Percentiles rank a stretch among this genome's conserved stretches.
These are phyloP conservation scores for Triplophysa bombifrons DNA, from an alignment of 2,797 vertebrate genomes.

Conservation along the genomic window DNA sequence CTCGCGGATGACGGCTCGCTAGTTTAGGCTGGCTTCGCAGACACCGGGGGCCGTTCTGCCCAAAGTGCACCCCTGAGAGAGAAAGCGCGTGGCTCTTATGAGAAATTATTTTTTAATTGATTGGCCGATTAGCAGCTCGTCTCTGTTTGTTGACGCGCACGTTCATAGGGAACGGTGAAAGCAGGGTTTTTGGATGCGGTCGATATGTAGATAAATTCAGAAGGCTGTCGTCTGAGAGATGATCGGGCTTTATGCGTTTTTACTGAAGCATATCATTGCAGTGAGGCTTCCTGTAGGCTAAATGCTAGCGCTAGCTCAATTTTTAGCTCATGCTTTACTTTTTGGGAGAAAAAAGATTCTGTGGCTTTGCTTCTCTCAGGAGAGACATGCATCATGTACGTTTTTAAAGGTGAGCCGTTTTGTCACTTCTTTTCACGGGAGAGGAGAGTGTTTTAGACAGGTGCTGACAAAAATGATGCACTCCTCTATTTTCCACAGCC, in stretches of 20 bases:
- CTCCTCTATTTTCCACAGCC: slow-evolving; percentile 33
- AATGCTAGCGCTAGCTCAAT: neutral
- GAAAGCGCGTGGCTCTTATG: slow-evolving; percentile 80
- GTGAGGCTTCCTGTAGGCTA: neutral
- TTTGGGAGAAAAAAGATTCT: slow-evolving; percentile 2
- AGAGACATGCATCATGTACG: slow-evolving; percentile 49
- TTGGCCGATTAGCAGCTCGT: slow-evolving; percentile 92
- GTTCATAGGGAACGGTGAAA: slow-evolving; percentile 74
- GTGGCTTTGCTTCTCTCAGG: slow-evolving; percentile 32
- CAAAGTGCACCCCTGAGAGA: slow-evolving; percentile 85
- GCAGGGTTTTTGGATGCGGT: slow-evolving; percentile 70
- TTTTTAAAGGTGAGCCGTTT: slow-evolving; percentile 54
- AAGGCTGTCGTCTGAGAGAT: slow-evolving; percentile 7
- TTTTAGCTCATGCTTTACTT: slow-evolving; percentile 11
- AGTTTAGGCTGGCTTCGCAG: slow-evolving; percentile 76
- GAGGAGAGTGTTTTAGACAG: slow-evolving; percentile 31
- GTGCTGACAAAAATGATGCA: slow-evolving; percentile 36
- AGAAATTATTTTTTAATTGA: slow-evolving; percentile 92
- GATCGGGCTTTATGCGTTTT: neutral
- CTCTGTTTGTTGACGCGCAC: slow-evolving; percentile 79
- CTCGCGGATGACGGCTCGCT: slow-evolving; percentile 84
- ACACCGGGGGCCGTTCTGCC: slow-evolving; percentile 83
- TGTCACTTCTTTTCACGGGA: slow-evolving; percentile 32
- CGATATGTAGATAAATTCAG: slow-evolving; percentile 50
- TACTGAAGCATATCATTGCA: neutral